phyloP scores from a whole-genome alignment of 2,888 invertebrate species.

The Oasisia sp. region DNA sequence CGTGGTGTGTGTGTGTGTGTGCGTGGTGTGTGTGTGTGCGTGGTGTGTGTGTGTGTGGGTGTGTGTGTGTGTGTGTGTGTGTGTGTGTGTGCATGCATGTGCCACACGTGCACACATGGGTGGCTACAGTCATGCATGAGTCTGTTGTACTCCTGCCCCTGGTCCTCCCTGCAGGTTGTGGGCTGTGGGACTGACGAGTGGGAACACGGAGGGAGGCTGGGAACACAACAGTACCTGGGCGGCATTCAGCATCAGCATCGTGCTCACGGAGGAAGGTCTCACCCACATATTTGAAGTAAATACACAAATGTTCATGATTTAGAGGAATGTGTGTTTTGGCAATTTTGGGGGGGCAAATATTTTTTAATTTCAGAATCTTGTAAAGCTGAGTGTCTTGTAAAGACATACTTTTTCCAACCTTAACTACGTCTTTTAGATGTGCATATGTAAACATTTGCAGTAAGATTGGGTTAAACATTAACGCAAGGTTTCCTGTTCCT shows the following conservation, averaged over 20 bases:
- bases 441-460: background rate
- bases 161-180: slow-evolving; percentile 46
- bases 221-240: slow-evolving; percentile 84
- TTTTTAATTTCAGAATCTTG: background rate
- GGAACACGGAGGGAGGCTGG: slow-evolving; percentile 72
- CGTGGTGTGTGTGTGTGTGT: too few species aligned
- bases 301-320: background rate
- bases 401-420: background rate
- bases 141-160: background rate
- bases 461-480: background rate
- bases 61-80: too few species aligned
- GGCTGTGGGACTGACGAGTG: slow-evolving; percentile 56
- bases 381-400: background rate
- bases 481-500: background rate
- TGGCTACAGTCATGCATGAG: background rate
- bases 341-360: background rate
- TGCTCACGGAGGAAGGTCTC: slow-evolving; percentile 82
- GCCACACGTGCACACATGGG: too few species aligned
- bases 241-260: slow-evolving; percentile 78
- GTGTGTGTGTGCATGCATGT: too few species aligned
- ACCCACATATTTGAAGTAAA: slow-evolving; percentile 74
- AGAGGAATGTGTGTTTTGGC: background rate
- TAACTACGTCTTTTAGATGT: background rate
- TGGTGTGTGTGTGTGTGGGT: too few species aligned
- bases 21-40: too few species aligned